Percentiles rank a stretch among this genome's conserved stretches.
These are phyloP conservation scores for Nannoperca australis DNA, from an alignment of 2,797 vertebrate genomes.

Conservation along the genomic window DNA sequence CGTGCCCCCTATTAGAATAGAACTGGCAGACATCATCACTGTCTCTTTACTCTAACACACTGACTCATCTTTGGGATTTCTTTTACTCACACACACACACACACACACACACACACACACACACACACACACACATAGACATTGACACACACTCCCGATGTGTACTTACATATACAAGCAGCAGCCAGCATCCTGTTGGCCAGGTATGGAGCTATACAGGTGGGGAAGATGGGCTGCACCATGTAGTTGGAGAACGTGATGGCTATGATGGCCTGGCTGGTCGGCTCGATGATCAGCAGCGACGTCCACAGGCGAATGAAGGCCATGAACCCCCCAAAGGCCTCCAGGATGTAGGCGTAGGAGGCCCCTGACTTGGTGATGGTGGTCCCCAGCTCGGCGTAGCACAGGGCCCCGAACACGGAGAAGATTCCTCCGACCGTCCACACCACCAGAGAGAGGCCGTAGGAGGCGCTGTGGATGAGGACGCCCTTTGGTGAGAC, in stretches of 20 bases:
- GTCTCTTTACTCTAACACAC: background rate
- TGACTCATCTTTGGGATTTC: background rate
- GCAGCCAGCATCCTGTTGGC: conserved; percentile 91
- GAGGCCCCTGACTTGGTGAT: conserved; percentile 96
- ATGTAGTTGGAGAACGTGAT: conserved; percentile 97
- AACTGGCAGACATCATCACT: background rate
- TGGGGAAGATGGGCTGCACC: conserved; percentile 93
- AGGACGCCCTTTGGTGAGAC: conserved; percentile 94
- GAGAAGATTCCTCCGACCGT: conserved; percentile 92
- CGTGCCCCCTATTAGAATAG: conserved; percentile 21
- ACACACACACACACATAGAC: background rate
- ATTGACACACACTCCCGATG: conserved; percentile 1
- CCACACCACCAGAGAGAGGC: conserved; percentile 92
- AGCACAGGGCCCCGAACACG: conserved; percentile 92
- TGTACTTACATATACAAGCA: conserved; percentile 91
- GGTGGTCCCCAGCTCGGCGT: conserved; percentile 94
- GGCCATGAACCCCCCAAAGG: conserved; percentile 91
- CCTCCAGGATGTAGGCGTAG: conserved; percentile 95
- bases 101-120: conserved; percentile 13
- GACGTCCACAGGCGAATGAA: conserved; percentile 95
- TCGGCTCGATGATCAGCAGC: conserved; percentile 94
- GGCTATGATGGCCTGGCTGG: conserved; percentile 94
- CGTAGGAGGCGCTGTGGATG: conserved; percentile 92
- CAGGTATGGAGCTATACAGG: conserved; percentile 88
- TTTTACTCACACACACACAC: conserved; percentile 1